Evolutionary conservation across 2,113 vertebrate species (phyloP).

Genomic region (Onychostoma macrolepis): DNA sequence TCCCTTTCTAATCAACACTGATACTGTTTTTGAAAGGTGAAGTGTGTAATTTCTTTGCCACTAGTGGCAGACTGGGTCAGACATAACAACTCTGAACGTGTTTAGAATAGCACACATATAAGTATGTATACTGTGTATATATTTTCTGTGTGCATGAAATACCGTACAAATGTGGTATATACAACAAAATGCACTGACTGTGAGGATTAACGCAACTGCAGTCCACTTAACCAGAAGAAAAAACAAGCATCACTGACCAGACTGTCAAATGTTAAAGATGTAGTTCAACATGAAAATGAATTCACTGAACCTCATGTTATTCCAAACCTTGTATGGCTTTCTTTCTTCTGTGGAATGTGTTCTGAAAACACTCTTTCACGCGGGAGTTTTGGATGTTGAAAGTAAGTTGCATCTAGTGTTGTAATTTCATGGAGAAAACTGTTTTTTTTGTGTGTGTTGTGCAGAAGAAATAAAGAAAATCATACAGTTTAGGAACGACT

Average conservation of each 20-base stretch:
- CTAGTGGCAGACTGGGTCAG: background rate
- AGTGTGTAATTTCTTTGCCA: constrained; percentile 8
- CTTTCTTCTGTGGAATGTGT: too few species aligned
- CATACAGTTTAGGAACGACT: too few species aligned
- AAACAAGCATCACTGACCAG: too few species aligned
- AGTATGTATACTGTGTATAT: background rate
- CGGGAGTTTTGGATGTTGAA: too few species aligned
- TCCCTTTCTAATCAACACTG: constrained; percentile 23
- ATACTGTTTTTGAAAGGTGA: background rate
- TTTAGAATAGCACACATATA: background rate
- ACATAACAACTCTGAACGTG: background rate
- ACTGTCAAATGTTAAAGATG: background rate
- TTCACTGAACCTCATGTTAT: background rate
- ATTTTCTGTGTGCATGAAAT: too few species aligned
- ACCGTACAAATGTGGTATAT: background rate
- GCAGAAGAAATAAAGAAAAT: too few species aligned
- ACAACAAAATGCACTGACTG: background rate
- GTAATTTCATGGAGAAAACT: too few species aligned
- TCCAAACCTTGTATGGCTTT: background rate
- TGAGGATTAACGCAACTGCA: background rate
- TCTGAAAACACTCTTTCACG: too few species aligned
- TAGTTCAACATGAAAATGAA: background rate
- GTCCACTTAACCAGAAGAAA: background rate
- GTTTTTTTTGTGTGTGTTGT: too few species aligned
- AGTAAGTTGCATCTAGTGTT: too few species aligned